phyloP scores from a whole-genome alignment of 2,797 vertebrate species.

The Melanogrammus aeglefinus region DNA sequence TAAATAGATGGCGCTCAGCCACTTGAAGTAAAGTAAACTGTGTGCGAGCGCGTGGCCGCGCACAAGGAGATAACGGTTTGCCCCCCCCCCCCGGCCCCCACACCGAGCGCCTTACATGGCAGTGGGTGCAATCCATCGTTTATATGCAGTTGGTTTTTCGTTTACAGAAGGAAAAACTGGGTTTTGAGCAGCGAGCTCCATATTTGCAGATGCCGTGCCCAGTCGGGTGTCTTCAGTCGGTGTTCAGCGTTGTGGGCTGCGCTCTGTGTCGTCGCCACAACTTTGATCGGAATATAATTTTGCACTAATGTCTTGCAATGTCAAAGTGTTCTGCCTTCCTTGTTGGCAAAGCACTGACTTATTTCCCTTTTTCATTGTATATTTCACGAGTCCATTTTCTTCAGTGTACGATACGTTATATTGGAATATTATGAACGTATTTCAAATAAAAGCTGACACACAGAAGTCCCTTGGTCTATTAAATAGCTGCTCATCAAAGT shows the following conservation, averaged over 20 bases:
- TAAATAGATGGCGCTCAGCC: constrained; percentile 43
- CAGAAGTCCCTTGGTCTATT: background rate
- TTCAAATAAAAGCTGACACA: background rate
- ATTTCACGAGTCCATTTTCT: background rate
- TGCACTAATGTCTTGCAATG: background rate
- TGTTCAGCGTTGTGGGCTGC: background rate
- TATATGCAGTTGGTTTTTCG: constrained; percentile 44
- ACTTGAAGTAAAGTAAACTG: constrained; percentile 54
- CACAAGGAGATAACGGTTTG: background rate
- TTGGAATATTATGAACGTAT: background rate
- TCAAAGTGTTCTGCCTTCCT: background rate
- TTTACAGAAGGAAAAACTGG: constrained; percentile 55
- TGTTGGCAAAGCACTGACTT: background rate
- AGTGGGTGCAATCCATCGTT: constrained; percentile 40
- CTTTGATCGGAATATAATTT: background rate
- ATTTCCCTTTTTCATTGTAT: too few species aligned
- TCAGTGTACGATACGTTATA: background rate
- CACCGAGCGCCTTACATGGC: constrained; percentile 62
- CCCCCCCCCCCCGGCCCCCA: constrained; percentile 15
- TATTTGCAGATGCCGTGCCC: background rate
- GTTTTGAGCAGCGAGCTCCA: background rate
- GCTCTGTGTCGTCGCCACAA: background rate
- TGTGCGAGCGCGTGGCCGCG: constrained; percentile 31
- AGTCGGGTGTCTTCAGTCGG: too few species aligned
- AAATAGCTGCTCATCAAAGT: background rate